Conservation (phyloP, 2,888 invertebrate genomes). For the Trisateles emortualis region DNA sequence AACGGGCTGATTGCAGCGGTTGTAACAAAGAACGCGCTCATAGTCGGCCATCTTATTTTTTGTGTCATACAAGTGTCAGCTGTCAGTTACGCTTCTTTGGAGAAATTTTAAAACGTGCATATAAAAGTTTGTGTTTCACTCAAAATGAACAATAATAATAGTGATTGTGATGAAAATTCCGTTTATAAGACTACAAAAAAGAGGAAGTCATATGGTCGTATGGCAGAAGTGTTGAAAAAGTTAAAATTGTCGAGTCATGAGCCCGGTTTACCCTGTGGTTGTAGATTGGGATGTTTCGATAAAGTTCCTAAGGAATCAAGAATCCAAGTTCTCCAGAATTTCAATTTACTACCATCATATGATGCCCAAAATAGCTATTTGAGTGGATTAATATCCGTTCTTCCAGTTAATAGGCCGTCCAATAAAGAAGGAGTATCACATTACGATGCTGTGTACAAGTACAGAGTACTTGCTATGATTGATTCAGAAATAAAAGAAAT, state of each 20-base stretch:
- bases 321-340: slow-evolving; percentile 12
- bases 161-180: slow-evolving; percentile 24
- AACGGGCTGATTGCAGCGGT: slow-evolving; percentile 5
- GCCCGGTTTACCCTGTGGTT: background rate
- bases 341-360: slow-evolving; percentile 18
- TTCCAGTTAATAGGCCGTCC: slow-evolving; percentile 18
- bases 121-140: too few species aligned
- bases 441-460: slow-evolving; percentile 13
- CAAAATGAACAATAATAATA: too few species aligned
- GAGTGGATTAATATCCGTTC: slow-evolving; percentile 21
- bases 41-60: slow-evolving; percentile 17
- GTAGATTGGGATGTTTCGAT: slow-evolving; percentile 17
- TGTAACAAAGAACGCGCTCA: slow-evolving; percentile 22
- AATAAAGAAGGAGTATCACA: slow-evolving; percentile 10
- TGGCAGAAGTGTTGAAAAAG: slow-evolving; percentile 24
- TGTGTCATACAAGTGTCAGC: slow-evolving; percentile 15
- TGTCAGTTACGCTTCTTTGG: background rate
- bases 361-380: slow-evolving; percentile 22
- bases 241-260: slow-evolving; percentile 20
- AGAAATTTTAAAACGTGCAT: slow-evolving; percentile 6
- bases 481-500: slow-evolving; percentile 7
- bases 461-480: background rate
- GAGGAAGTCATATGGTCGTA: slow-evolving; percentile 18
- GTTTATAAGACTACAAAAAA: slow-evolving; percentile 24
- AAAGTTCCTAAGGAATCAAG: slow-evolving; percentile 1